Conservation (phyloP, 2,113 vertebrate genomes). For the Chunga burmeisteri region DNA sequence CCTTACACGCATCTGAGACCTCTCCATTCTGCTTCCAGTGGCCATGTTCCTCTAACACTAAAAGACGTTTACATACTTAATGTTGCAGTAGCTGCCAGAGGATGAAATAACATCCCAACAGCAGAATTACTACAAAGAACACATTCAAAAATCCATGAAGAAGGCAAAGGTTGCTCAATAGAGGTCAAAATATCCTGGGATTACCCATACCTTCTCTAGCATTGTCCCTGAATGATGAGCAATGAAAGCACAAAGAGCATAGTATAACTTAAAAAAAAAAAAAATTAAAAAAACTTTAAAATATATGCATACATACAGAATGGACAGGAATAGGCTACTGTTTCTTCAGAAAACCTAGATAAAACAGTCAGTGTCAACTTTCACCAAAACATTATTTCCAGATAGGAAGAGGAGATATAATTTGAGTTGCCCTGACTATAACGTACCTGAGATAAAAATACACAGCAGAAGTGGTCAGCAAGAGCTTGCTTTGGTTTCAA, state of each 20-base stretch:
- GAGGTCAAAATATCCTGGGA: background rate
- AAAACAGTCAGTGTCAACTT: background rate
- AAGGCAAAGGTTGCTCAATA: slow-evolving; percentile 11
- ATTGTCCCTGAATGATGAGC: too few species aligned
- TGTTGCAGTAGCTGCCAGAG: slow-evolving; percentile 20
- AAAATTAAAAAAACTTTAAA: background rate
- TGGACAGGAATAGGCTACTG: background rate
- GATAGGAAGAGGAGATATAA: background rate
- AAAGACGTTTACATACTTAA: slow-evolving; percentile 29
- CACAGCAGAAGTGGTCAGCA: background rate
- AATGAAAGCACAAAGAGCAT: background rate
- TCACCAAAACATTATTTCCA: background rate
- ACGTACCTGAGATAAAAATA: background rate
- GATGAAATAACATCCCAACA: slow-evolving; percentile 51
- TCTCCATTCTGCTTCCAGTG: background rate
- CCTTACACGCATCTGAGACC: background rate
- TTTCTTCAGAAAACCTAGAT: slow-evolving; percentile 18
- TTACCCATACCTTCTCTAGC: too few species aligned
- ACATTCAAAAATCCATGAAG: slow-evolving; percentile 35
- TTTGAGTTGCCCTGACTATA: background rate
- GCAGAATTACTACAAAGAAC: slow-evolving; percentile 33
- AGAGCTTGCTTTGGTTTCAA: slow-evolving; percentile 18
- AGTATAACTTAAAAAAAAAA: background rate
- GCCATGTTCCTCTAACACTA: background rate
- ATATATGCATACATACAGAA: background rate